Evolutionary conservation across 92 coral and sea anemone species (phyloP), one percentile per base, ranked within the genome.

Genomic region (Phenganax marumi): DNA sequence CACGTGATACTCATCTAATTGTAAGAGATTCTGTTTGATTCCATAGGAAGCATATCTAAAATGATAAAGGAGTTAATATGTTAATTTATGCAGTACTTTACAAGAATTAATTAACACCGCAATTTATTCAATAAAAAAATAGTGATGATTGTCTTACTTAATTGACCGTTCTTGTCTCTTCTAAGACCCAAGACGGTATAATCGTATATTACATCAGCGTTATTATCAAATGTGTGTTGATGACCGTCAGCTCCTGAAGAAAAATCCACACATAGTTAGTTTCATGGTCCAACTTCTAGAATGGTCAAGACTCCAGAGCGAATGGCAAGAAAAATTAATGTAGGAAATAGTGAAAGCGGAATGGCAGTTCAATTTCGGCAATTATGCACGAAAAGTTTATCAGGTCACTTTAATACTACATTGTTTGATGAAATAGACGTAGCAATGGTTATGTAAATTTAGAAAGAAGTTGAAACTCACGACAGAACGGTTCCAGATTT

Each of bases 171-270:
- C n/a, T 52, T 72, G 60, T 72, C 77, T 14, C 25, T 12, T n/a
- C 12, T 49, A 8, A 78, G 70, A 25, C 73, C 10, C 7, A 78
- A 53, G 22, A 78, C 49, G 18, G 70, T 48, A 78, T 13, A 78
- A n/a, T 78, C 58, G n/a, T 60, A 63, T 50, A 57, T 23, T 18
- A 78, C 83, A 62, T 78, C 83, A 19, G 83, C 83, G 22, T 78
- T 78, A 3, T 78, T 11, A 24, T 78, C 83, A 48, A 78, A 78
- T 62, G 61, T 14, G 25, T 78, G 70, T 63, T 18, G 66, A 43
- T 50, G 60, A 26, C 83, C 72, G 24, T 78, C 83, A 22, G 66
- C 66, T n/a, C 83, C 83, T 78, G 14, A 7, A 16, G 33, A 78
- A 46, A 14, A 10, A 8, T 33, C 3, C 43, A 78, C 47, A 26